Evolutionary conservation across 2,888 invertebrate genomes (phyloP).

Genomic region (Trachelus tabidus): DNA sequence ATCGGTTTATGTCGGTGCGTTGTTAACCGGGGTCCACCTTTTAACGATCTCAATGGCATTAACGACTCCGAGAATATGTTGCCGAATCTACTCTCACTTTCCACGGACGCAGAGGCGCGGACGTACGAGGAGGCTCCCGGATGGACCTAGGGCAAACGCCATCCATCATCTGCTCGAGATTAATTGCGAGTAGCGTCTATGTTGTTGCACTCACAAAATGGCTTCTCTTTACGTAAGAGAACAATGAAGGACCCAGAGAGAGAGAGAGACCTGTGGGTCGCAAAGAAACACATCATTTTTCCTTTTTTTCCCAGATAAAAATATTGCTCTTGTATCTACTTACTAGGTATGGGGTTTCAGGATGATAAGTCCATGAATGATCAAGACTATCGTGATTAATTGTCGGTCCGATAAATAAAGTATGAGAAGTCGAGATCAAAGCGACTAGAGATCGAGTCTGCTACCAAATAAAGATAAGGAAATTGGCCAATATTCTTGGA

Average conservation of each 20-base stretch:
- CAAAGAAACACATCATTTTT: neutral
- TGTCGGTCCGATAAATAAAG: neutral
- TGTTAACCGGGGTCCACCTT: neutral
- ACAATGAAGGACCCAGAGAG: neutral
- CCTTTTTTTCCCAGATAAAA: neutral
- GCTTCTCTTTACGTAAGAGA: neutral
- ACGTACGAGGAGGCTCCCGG: neutral
- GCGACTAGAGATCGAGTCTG: neutral
- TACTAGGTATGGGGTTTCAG: neutral
- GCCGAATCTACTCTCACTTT: slow-evolving; percentile 3
- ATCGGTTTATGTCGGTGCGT: neutral
- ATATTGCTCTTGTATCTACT: neutral
- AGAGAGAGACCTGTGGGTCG: neutral
- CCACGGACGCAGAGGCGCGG: neutral
- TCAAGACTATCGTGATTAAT: neutral
- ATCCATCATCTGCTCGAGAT: slow-evolving; percentile 1
- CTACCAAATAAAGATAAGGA: neutral
- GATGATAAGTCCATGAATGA: neutral
- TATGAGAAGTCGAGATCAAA: neutral
- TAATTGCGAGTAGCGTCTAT: neutral
- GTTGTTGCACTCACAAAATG: neutral
- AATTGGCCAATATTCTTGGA: neutral
- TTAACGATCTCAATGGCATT: neutral
- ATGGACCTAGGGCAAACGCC: neutral
- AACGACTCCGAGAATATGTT: neutral